Conservation (phyloP, 1,140 invertebrate species). For the Eumaeus atala region DNA sequence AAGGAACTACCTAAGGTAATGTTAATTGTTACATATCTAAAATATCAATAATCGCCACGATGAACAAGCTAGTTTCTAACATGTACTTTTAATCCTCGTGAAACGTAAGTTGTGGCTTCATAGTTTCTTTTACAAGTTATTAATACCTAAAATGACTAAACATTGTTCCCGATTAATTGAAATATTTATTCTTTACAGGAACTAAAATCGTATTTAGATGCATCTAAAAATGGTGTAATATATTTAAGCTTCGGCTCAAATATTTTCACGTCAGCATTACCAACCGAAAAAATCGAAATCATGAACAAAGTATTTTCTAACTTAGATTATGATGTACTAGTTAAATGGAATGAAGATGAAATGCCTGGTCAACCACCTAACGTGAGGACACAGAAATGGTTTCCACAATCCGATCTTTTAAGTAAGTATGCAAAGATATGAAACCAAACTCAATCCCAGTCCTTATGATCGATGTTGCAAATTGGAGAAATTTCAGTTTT, state of each 20-base stretch:
- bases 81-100: too few relatives aligned
- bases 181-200: conserved; percentile 24
- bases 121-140: too few relatives aligned
- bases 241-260: conserved; percentile 75
- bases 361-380: conserved; percentile 57
- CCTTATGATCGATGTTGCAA: background rate
- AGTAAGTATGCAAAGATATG: conserved; percentile 18
- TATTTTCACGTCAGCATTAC: conserved; percentile 57
- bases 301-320: conserved; percentile 62
- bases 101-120: too few relatives aligned
- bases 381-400: conserved; percentile 71
- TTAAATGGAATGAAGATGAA: conserved; percentile 64
- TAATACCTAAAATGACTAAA: background rate
- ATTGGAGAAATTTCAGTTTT: too few relatives aligned
- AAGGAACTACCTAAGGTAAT: conserved; percentile 22
- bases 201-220: conserved; percentile 30
- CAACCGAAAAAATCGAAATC: conserved; percentile 43
- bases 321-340: conserved; percentile 63
- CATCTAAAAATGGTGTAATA: conserved; percentile 44
- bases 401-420: conserved; percentile 69
- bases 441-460: too few relatives aligned
- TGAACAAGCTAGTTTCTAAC: too few relatives aligned
- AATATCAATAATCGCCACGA: too few relatives aligned
- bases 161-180: too few relatives aligned
- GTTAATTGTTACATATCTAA: conserved; percentile 29